Base-by-base conservation (phyloP, 2,113 vertebrate genomes). In the Nothobranchius furzeri region DNA sequence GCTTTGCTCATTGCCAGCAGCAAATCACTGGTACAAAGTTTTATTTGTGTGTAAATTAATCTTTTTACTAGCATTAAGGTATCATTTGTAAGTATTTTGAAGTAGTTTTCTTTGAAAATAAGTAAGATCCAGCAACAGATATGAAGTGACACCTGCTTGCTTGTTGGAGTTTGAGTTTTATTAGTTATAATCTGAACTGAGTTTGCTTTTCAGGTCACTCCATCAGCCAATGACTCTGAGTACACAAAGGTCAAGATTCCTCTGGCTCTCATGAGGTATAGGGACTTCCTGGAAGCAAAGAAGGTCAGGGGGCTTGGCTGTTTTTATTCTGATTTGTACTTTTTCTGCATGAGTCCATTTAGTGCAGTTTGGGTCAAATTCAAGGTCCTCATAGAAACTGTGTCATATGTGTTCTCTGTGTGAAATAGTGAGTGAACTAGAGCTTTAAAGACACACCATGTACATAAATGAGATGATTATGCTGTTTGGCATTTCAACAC, bases 1-100 rank as follows among this genome's bases (percentile, higher is more conserved):
- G 78, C 93, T 9, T 82, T 99, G 62, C 76, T 99, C 77, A 85
- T 99, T 72, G 95, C 94, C 77, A 96, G 92, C 87, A 90, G 88
- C 43, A 53, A 45, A 1, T 13, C 72, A 45, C 56, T 95, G 85
- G 96, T 99, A 92, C 70, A 94, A 91, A 6, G 50, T 50, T 49
- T 14, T 7, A 48, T 25, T 35, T 56, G 37, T 45, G 7, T 7
- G 7, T 43, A 10, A 43, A 43, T 10, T 40, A 53, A 55, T 45
- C 36, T 7, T 37, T 37, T 37, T 37, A 37, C 36, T 37, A 37
- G 7, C 7, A 37, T 37, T 37, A 37, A 37, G 37, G 1, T 8
- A 9, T 15, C 49, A 9, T 24, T n/a, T 43, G 6, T 49, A 54
- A 1, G 1, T 30, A 37, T 42, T 52, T 7, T 4, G 24, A 30